A percentile compares a stretch with the other conserved stretches of the same genome.
phyloP scores from a whole-genome alignment of 2,113 vertebrate species.

The Sarotherodon lohbergeri region DNA sequence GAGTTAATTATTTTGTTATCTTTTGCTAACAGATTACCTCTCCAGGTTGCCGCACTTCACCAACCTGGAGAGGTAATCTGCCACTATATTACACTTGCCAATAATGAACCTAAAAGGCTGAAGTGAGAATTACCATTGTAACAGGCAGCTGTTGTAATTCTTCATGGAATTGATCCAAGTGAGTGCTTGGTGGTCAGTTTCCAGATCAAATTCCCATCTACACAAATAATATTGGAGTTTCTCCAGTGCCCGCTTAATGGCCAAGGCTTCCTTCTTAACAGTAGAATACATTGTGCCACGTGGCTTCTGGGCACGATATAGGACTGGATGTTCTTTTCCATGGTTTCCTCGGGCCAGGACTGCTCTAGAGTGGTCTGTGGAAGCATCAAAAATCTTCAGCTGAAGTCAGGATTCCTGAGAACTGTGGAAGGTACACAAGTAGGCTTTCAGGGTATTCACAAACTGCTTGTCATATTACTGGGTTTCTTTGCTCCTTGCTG shows the following conservation, averaged over 20 bases:
- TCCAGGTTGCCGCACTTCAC: too few relatives aligned
- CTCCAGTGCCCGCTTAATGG: background rate
- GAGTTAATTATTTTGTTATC: background rate
- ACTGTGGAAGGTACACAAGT: background rate
- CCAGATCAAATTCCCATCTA: background rate
- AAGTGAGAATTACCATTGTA: background rate
- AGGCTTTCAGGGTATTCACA: background rate
- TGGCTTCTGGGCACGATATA: rapidly evolving
- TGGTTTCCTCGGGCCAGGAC: background rate
- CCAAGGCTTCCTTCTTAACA: background rate
- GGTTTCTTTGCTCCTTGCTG: background rate
- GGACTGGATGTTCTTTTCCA: background rate
- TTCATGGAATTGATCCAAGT: background rate
- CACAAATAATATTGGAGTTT: background rate
- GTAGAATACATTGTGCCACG: background rate
- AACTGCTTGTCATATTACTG: background rate
- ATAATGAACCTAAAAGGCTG: background rate
- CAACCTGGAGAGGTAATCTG: background rate
- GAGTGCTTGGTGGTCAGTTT: background rate
- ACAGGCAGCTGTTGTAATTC: background rate
- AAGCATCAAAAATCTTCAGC: background rate
- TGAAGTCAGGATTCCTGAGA: background rate
- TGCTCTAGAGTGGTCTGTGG: background rate
- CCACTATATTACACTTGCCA: background rate
- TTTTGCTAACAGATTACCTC: too few relatives aligned